A percentile compares a stretch with the other conserved stretches of the same genome.
Evolutionary conservation across 2,888 invertebrate species (phyloP).

Genomic region (Minunthozetes semirufus): DNA sequence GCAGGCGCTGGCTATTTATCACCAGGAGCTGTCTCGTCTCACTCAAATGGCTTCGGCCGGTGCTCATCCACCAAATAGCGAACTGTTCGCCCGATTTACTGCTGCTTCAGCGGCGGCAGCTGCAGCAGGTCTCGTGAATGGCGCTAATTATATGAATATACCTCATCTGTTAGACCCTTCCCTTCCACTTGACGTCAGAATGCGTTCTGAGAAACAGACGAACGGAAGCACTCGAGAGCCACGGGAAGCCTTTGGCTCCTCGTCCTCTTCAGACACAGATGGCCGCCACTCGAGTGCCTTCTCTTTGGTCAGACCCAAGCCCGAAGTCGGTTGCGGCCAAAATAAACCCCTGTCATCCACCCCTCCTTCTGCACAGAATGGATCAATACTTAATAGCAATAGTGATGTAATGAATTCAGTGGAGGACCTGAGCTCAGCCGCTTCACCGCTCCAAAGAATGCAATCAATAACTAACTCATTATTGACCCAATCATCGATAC

Average conservation of each 20-base stretch:
- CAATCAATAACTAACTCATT: constrained; percentile 95
- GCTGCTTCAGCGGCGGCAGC: constrained; percentile 34
- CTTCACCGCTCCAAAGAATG: constrained; percentile 92
- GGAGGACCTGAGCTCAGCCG: constrained; percentile 69
- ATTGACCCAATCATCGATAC: constrained; percentile 66
- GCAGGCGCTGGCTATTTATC: constrained; percentile 81
- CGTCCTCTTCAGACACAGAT: constrained; percentile 40
- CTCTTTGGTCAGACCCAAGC: constrained; percentile 75
- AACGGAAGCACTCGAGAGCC: constrained; percentile 21
- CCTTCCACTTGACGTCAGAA: constrained; percentile 39
- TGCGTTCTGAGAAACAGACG: constrained; percentile 36
- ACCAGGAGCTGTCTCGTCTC: constrained; percentile 82
- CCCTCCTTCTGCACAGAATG: constrained; percentile 19
- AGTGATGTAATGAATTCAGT: constrained; percentile 52
- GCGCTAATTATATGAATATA: constrained; percentile 35
- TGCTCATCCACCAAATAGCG: constrained; percentile 31
- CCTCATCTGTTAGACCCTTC: constrained; percentile 38
- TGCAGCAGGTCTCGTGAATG: constrained; percentile 36
- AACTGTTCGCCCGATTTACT: constrained; percentile 36
- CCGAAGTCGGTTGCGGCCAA: constrained; percentile 56
- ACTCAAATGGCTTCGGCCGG: constrained; percentile 50
- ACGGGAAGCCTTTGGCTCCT: constrained; percentile 7
- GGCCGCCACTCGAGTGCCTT: constrained; percentile 57
- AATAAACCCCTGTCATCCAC: constrained; percentile 5
- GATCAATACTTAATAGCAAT: constrained; percentile 21